Percentiles rank a stretch among this genome's conserved stretches.
Conservation (phyloP, 2,113 vertebrate genomes). For the Lophura nycthemera region DNA sequence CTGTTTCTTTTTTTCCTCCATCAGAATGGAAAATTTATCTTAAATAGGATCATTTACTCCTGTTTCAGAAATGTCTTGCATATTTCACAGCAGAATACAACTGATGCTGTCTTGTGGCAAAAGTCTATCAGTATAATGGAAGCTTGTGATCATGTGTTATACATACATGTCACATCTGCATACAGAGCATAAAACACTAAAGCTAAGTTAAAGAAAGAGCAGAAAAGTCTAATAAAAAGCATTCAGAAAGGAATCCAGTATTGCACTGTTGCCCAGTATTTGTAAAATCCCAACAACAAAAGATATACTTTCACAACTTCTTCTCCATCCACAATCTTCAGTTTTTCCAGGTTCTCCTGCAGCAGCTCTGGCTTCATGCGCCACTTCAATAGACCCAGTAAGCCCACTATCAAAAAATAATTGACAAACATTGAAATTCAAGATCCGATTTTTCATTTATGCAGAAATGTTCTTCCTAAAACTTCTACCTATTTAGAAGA, state of each 20-base stretch:
- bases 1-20: neutral
- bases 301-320: conserved; percentile 93
- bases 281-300: neutral
- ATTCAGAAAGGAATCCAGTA: neutral
- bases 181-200: neutral
- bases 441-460: neutral
- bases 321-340: conserved; percentile 97
- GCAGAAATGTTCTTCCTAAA: neutral
- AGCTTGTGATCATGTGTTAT: neutral
- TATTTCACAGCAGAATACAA: neutral
- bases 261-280: neutral
- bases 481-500: neutral
- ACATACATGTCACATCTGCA: no score
- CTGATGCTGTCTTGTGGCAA: neutral
- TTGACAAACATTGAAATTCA: neutral
- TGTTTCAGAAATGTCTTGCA: neutral
- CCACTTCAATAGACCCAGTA: conserved; percentile 96
- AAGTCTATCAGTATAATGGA: neutral
- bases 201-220: neutral
- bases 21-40: neutral
- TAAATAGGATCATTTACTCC: neutral
- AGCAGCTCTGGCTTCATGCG: conserved; percentile 92
- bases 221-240: neutral
- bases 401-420: conserved; percentile 82
- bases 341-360: conserved; percentile 91